A percentile compares a stretch with the other conserved stretches of the same genome.
These are phyloP conservation scores for Xyrichtys novacula DNA, from an alignment of 2,797 vertebrate genomes.

Conservation along the genomic window DNA sequence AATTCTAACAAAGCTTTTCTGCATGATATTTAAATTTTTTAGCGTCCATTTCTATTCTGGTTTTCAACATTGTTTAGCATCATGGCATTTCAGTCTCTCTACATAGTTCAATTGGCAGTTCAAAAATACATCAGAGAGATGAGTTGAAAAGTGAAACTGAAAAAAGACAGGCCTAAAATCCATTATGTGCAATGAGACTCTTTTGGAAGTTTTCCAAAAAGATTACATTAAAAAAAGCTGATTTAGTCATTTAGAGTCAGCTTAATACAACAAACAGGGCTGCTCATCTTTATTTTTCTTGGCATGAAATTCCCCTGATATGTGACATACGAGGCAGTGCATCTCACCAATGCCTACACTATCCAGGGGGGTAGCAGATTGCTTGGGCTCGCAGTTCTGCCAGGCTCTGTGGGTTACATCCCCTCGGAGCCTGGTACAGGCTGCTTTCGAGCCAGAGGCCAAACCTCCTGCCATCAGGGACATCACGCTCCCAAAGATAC, in stretches of 20 bases:
- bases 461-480: conserved; percentile 63
- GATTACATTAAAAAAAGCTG: not conserved
- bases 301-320: conserved; percentile 36
- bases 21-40: too few relatives aligned
- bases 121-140: too few relatives aligned
- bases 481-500: conserved; percentile 65
- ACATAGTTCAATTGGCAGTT: too few relatives aligned
- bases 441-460: conserved; percentile 53
- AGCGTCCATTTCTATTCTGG: too few relatives aligned
- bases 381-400: conserved; percentile 60
- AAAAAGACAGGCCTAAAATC: not conserved
- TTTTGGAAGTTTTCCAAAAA: not conserved
- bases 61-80: too few relatives aligned
- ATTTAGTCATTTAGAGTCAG: conserved; percentile 1
- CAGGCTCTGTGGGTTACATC: conserved; percentile 83
- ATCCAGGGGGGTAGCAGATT: conserved; percentile 78
- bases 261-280: not conserved
- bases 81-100: too few relatives aligned
- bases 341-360: conserved; percentile 31
- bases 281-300: conserved; percentile 21
- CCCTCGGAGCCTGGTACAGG: conserved; percentile 67
- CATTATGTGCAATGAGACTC: not conserved
- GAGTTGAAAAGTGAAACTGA: too few relatives aligned
- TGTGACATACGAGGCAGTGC: conserved; percentile 36
- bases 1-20: too few relatives aligned